Base-by-base conservation (phyloP, 2,888 invertebrate genomes). In the Linnaemya vulpina region DNA sequence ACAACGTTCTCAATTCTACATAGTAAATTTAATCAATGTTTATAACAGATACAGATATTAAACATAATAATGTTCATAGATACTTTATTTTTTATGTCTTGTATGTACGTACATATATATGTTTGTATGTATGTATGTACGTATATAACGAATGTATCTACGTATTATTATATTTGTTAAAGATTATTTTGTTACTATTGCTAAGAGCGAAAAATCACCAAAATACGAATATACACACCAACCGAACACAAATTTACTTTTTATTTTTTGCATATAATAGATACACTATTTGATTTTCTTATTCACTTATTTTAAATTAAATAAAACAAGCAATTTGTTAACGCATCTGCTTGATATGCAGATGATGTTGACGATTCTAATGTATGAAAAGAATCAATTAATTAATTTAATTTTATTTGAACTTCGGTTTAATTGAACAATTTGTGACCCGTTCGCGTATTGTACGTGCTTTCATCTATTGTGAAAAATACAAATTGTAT, bases 401-500 rank as follows among this genome's bases (percentile, higher is more conserved):
- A 87, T 81, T 86, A 76, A 86, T 86, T 86, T 63, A 84, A 86
- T 86, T 87, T 87, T 83, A 85, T 86, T 84, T 86, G 84, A 86
- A 85, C 86, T 87, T 71, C 82, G 63, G 60, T 82, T 85, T 87
- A 86, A 87, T 87, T 86, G 84, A 63, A 86, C 80, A 85, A 86
- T 82, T 80, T 86, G 83, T 87, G 83, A 86, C 85, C 85, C 81
- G 84, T 84, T 87, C 83, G 76, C 83, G 75, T 77, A 70, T 63
- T 82, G 58, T 86, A 82, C 82, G 67, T 78, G 63, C 81, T 68
- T 76, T 83, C 85, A 81, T 87, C 81, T 82, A 84, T 84, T 87
- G 85, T 87, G 87, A 87, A 89, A 87, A 80, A 79, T 83, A 80
- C 35, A 65, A 83, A 77, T 60, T 86, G 76, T 83, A 68, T 79